phyloP scores from a whole-genome alignment of 2,888 invertebrate species.

The Drosophila hamatofila region DNA sequence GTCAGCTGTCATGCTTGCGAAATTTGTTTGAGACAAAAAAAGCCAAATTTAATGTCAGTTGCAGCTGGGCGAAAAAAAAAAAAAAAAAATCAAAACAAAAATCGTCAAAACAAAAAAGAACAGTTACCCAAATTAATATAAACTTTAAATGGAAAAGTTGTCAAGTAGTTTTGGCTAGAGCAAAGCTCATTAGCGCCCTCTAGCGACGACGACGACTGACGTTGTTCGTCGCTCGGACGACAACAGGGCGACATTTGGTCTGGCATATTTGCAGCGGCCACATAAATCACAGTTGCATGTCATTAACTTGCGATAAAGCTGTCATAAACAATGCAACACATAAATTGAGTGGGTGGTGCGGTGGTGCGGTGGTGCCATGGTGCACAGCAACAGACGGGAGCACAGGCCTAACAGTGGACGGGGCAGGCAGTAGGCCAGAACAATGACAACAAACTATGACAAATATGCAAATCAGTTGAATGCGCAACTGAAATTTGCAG shows the following conservation, averaged over 20 bases:
- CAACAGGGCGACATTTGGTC: conserved; percentile 19
- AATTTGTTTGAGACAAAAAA: conserved; percentile 54
- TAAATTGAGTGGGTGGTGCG: conserved; percentile 58
- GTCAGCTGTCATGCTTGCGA: conserved; percentile 67
- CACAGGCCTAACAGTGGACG: too few species aligned
- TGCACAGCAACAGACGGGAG: not conserved
- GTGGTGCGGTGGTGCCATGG: not conserved
- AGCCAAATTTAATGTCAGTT: conserved; percentile 45
- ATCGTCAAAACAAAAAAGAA: not conserved
- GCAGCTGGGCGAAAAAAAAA: conserved; percentile 12
- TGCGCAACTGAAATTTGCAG: conserved; percentile 30
- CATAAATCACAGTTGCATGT: conserved; percentile 74
- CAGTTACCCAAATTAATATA: conserved; percentile 43
- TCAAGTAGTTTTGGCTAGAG: conserved; percentile 49
- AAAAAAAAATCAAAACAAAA: not conserved
- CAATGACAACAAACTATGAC: conserved; percentile 58
- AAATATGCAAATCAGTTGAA: conserved; percentile 72
- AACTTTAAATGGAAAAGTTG: conserved; percentile 68
- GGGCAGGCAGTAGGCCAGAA: conserved; percentile 14
- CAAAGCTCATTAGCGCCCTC: conserved; percentile 57
- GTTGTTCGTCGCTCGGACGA: conserved; percentile 7
- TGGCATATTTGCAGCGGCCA: conserved; percentile 41
- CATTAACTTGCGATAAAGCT: conserved; percentile 79
- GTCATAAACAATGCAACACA: conserved; percentile 79
- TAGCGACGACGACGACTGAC: conserved; percentile 11